These are phyloP conservation scores for Neodiprion pinetum DNA, from an alignment of 1,140 invertebrate species.

Conservation along the genomic window DNA sequence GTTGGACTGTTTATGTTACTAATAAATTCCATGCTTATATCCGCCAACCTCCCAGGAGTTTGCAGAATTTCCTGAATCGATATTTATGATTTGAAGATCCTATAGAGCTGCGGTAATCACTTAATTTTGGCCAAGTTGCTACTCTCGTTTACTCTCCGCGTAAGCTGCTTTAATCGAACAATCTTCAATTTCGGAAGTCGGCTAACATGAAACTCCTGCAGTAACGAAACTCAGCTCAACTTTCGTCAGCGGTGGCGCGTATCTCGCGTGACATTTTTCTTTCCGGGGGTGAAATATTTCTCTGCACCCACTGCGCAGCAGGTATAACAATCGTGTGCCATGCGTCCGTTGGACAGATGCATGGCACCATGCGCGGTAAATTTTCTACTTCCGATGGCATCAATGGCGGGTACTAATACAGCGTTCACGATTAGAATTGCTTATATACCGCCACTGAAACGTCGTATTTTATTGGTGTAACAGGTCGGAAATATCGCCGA, in stretches of 20 bases:
- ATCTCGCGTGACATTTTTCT: neutral
- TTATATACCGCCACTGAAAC: neutral
- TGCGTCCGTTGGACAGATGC: neutral
- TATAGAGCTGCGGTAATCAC: neutral
- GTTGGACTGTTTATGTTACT: neutral
- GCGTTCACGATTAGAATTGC: neutral
- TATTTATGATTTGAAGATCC: neutral
- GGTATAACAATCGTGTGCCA: neutral
- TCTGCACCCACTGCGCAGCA: neutral
- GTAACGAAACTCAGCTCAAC: too few relatives aligned
- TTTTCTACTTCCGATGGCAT: neutral
- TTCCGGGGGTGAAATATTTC: neutral
- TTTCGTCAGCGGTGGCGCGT: too few relatives aligned
- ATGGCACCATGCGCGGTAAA: neutral
- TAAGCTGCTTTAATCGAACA: neutral
- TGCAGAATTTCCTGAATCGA: neutral
- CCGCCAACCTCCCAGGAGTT: neutral
- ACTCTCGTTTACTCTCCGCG: neutral
- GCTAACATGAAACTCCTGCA: too few relatives aligned
- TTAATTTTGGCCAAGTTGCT: neutral
- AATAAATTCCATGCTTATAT: neutral
- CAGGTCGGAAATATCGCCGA: too few relatives aligned
- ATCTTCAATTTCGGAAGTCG: neutral
- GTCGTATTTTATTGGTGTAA: neutral
- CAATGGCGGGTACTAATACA: neutral